These are phyloP conservation scores for Euphydryas editha DNA, from an alignment of 2,888 invertebrate genomes.

Conservation along the genomic window DNA sequence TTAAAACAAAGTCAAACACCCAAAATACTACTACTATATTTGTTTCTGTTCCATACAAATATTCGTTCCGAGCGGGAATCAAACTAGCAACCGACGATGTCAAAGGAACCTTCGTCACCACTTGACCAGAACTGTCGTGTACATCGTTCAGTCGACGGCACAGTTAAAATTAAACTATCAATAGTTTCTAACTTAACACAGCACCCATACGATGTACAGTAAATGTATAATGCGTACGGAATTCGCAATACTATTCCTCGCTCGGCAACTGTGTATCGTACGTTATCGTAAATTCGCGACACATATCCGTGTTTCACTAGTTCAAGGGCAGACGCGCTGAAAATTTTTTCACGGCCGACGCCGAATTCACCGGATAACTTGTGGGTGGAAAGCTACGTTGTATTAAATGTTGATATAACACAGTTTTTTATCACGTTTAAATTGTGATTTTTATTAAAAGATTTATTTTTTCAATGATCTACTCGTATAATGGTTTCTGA, in stretches of 20 bases:
- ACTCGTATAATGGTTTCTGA: neutral
- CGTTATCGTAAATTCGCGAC: conserved; percentile 26
- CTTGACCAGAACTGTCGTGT: no score
- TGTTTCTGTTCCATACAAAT: no score
- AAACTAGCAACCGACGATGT: no score
- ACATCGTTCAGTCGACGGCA: no score
- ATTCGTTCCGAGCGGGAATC: no score
- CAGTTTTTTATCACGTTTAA: neutral
- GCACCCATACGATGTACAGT: neutral
- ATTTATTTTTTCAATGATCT: no score
- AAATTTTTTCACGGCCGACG: conserved; percentile 51
- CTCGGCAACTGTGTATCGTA: conserved; percentile 9
- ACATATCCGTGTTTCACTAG: conserved; percentile 49
- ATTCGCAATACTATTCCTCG: neutral
- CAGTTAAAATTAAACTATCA: no score
- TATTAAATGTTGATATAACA: conserved; percentile 21
- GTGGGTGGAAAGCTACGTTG: conserved; percentile 33
- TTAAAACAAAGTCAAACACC: no score
- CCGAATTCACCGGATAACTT: conserved; percentile 34
- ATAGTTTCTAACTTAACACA: neutral
- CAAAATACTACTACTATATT: no score
- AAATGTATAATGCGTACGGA: neutral
- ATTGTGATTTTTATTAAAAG: neutral
- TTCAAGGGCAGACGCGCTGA: conserved; percentile 59
- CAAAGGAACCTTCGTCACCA: no score